A percentile compares a stretch with the other conserved stretches of the same genome.
Conservation (phyloP, 1,140 invertebrate species). For the Listronotus bonariensis region DNA sequence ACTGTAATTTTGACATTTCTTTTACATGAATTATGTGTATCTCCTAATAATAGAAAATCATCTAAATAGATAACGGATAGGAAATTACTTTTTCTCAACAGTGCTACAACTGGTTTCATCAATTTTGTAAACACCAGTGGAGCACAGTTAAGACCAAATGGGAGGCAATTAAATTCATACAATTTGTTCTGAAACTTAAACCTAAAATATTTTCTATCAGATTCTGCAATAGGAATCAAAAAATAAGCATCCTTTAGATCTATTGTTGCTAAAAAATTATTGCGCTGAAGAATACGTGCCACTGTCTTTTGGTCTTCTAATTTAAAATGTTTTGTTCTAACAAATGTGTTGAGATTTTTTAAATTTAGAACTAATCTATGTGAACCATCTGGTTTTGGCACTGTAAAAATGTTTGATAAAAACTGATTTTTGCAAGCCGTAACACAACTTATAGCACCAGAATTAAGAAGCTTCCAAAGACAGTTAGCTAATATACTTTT, state of each 20-base stretch:
- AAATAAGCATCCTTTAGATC: constrained; percentile 21
- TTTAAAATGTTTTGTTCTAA: constrained; percentile 12
- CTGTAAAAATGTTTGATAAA: constrained; percentile 2
- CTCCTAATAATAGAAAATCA: constrained; percentile 15
- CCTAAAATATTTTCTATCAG: constrained; percentile 37
- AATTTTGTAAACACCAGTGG: constrained; percentile 42
- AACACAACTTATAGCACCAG: background rate
- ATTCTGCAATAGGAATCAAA: constrained; percentile 23
- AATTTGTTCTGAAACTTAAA: constrained; percentile 37
- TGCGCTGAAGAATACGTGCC: background rate
- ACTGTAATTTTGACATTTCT: background rate
- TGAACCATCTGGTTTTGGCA: constrained; percentile 1
- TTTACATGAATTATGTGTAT: background rate
- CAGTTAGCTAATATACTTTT: background rate
- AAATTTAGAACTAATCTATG: constrained; percentile 16
- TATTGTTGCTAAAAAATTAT: background rate
- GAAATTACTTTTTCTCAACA: constrained; percentile 9
- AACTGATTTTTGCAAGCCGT: background rate
- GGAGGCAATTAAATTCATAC: constrained; percentile 42
- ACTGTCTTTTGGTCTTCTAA: constrained; percentile 14
- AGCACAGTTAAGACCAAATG: constrained; percentile 13
- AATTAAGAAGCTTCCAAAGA: background rate
- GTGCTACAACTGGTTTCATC: constrained; percentile 16
- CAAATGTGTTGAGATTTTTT: constrained; percentile 14
- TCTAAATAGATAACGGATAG: constrained; percentile 22